phyloP scores from a whole-genome alignment of 2,888 invertebrate species.

The Dorcus parallelipipedus region DNA sequence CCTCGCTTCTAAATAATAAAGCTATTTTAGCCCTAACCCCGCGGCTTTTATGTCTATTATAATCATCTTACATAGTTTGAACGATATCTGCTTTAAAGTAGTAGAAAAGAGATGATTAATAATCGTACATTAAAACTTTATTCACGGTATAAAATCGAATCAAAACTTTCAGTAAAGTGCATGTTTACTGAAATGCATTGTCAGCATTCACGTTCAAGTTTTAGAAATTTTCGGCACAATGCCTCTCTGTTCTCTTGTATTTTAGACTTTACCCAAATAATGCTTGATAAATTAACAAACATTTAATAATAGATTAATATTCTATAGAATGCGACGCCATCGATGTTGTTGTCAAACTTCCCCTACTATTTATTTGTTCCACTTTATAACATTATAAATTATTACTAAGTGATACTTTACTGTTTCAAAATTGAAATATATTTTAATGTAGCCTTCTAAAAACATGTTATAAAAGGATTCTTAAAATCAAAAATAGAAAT shows the following conservation, averaged over 20 bases:
- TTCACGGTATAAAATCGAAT: slow-evolving; percentile 23
- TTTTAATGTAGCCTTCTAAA: too few relatives aligned
- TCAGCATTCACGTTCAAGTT: slow-evolving; percentile 19
- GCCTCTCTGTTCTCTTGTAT: slow-evolving; percentile 14
- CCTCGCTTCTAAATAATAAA: not conserved
- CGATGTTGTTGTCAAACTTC: too few relatives aligned
- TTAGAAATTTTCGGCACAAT: slow-evolving; percentile 21
- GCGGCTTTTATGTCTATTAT: slow-evolving; percentile 8
- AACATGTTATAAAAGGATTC: too few relatives aligned
- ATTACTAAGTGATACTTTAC: too few relatives aligned
- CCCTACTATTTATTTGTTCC: too few relatives aligned
- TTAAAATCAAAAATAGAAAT: too few relatives aligned
- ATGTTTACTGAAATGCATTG: slow-evolving; percentile 23
- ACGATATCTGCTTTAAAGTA: slow-evolving; percentile 17
- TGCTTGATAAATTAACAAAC: slow-evolving; percentile 18
- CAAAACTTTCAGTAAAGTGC: slow-evolving; percentile 24
- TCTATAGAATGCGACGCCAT: not conserved
- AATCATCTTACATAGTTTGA: slow-evolving; percentile 12
- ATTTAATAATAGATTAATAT: slow-evolving; percentile 10
- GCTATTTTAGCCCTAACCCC: not conserved
- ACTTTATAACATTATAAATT: too few relatives aligned
- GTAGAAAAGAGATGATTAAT: slow-evolving; percentile 21
- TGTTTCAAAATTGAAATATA: too few relatives aligned
- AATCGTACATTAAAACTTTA: slow-evolving; percentile 25
- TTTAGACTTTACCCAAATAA: slow-evolving; percentile 13